Percentiles rank a stretch among this genome's conserved stretches.
Evolutionary conservation across 2,113 vertebrate genomes (phyloP).

Genomic region (Helogale parvula): DNA sequence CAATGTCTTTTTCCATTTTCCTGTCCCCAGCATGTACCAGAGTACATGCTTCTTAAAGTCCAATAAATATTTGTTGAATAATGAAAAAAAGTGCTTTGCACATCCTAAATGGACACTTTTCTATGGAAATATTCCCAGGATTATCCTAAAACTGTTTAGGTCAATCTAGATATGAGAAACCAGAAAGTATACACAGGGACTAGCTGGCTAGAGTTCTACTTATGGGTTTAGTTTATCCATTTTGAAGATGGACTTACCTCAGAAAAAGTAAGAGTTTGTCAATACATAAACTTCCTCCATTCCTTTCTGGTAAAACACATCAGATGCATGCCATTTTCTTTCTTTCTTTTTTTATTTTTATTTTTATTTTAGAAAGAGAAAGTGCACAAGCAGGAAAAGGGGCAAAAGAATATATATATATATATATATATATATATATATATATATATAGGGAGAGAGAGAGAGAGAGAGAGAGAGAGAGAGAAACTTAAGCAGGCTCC

Average conservation of each 20-base stretch:
- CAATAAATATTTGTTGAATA: conserved; percentile 43
- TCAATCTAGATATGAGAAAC: conserved; percentile 16
- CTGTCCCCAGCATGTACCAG: not conserved
- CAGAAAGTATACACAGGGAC: not conserved
- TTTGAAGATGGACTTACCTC: not conserved
- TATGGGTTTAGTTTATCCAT: not conserved
- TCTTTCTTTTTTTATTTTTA: too few relatives aligned
- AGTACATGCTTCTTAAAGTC: not conserved
- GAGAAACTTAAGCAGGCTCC: too few relatives aligned
- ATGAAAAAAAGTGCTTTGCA: not conserved
- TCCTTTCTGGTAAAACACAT: not conserved
- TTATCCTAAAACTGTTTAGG: conserved; percentile 27
- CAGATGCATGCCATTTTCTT: not conserved
- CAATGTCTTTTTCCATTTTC: not conserved
- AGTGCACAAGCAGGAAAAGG: too few relatives aligned
- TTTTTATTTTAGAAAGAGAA: too few relatives aligned
- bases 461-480: too few relatives aligned
- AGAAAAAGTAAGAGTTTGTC: not conserved
- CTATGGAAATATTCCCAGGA: not conserved
- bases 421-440: too few relatives aligned
- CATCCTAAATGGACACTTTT: not conserved
- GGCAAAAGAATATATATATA: too few relatives aligned
- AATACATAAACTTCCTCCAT: not conserved
- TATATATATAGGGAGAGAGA: too few relatives aligned
- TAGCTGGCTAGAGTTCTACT: not conserved